Evolutionary conservation across 2,113 vertebrate genomes (phyloP).

Genomic region (Poecile atricapillus): DNA sequence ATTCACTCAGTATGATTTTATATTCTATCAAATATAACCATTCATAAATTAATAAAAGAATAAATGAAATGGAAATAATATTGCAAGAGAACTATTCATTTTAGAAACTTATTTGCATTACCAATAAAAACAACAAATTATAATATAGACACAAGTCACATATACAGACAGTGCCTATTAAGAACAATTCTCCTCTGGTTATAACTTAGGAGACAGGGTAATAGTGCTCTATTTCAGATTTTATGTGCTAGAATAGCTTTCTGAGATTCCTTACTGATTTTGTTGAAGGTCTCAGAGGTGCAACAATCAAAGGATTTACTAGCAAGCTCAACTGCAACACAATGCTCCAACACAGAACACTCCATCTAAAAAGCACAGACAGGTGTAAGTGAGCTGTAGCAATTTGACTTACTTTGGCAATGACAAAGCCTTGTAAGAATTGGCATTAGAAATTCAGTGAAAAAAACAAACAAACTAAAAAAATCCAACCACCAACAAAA

Average conservation of each 20-base stretch:
- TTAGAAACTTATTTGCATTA: not conserved
- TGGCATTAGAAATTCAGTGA: not conserved
- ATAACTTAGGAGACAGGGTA: not conserved
- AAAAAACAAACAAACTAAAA: not conserved
- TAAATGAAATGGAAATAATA: not conserved
- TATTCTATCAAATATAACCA: not conserved
- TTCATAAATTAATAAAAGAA: not conserved
- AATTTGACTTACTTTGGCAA: not conserved
- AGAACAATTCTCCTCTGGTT: not conserved
- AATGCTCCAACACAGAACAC: not conserved
- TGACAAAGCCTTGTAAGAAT: not conserved
- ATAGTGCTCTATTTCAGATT: not conserved
- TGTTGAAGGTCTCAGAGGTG: not conserved
- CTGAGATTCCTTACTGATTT: not conserved
- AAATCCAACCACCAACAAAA: not conserved
- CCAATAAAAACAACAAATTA: not conserved
- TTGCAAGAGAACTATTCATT: not conserved
- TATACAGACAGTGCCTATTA: not conserved
- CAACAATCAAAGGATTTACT: not conserved
- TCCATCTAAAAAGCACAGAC: not conserved
- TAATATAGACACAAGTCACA: not conserved
- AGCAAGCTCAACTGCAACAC: not conserved
- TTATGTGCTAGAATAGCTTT: not conserved
- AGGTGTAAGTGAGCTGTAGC: not conserved
- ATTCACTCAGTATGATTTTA: not conserved